phyloP scores from a whole-genome alignment of 2,888 invertebrate genomes.

The Scelioninae gen. 2 region DNA sequence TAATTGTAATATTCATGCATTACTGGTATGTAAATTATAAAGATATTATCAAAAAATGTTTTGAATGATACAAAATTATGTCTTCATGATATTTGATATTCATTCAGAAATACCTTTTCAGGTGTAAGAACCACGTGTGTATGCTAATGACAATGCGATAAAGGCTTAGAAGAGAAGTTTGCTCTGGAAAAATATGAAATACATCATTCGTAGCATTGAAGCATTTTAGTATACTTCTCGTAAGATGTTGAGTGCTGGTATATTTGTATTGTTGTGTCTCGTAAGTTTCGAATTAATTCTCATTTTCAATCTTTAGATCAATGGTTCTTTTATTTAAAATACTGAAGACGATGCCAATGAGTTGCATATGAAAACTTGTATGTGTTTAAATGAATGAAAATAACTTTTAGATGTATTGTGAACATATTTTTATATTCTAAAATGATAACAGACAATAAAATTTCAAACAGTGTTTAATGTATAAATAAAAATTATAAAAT shows the following conservation, averaged over 20 bases:
- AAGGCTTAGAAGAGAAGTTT: constrained; percentile 60
- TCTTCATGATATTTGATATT: constrained; percentile 46
- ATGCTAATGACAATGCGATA: constrained; percentile 60
- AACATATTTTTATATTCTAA: background rate
- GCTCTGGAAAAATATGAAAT: constrained; percentile 58
- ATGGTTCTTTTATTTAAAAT: background rate
- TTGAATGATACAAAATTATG: constrained; percentile 35
- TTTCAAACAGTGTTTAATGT: constrained; percentile 31
- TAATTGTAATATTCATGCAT: constrained; percentile 44
- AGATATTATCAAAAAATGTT: constrained; percentile 9
- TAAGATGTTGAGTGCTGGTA: background rate
- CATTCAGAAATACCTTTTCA: constrained; percentile 56
- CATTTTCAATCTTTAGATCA: constrained; percentile 12
- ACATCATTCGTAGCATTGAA: constrained; percentile 42
- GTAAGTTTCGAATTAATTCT: background rate
- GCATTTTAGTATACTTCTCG: constrained; percentile 19
- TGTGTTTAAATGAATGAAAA: constrained; percentile 8
- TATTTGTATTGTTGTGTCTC: background rate
- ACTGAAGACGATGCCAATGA: constrained; percentile 16
- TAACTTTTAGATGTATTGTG: constrained; percentile 14
- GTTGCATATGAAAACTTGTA: constrained; percentile 18
- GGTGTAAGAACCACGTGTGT: constrained; percentile 59
- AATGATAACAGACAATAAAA: constrained; percentile 57
- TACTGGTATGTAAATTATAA: constrained; percentile 29
- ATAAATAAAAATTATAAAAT: constrained; percentile 11